Percentiles rank a stretch among this genome's conserved stretches.
Conservation (phyloP, 2,797 vertebrate genomes). For the Anguilla obscura region DNA sequence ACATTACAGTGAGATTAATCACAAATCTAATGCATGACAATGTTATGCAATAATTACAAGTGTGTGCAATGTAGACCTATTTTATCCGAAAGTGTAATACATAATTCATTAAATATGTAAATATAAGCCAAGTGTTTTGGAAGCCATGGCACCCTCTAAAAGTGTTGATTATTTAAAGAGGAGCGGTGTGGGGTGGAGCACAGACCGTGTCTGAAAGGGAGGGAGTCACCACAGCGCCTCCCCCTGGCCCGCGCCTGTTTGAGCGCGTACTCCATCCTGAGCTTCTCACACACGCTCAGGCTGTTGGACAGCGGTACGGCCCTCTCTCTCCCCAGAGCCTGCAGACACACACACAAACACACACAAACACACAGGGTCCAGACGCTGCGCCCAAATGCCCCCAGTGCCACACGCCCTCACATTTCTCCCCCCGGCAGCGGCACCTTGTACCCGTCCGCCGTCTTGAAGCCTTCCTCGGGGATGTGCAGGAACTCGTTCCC, state of each 20-base stretch:
- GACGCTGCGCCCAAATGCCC: background rate
- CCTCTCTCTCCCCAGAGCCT: constrained; percentile 63
- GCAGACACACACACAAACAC: constrained; percentile 36
- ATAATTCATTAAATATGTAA: background rate
- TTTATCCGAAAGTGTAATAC: background rate
- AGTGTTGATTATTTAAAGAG: background rate
- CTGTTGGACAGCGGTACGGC: constrained; percentile 76
- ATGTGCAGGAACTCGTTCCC: constrained; percentile 74
- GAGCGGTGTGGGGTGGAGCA: constrained; percentile 20
- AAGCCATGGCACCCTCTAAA: background rate
- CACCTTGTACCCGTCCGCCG: constrained; percentile 66
- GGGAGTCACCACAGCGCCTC: constrained; percentile 50
- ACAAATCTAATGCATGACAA: background rate
- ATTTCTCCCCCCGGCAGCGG: background rate
- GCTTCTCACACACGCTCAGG: constrained; percentile 71
- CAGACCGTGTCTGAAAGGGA: constrained; percentile 70
- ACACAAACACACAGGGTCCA: background rate
- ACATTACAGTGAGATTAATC: too few relatives aligned
- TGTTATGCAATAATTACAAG: background rate
- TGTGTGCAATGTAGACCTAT: background rate
- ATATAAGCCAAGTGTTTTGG: background rate
- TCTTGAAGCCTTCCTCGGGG: constrained; percentile 78
- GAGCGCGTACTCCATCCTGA: constrained; percentile 67
- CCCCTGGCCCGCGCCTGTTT: constrained; percentile 47
- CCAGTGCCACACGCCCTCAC: background rate